Evolutionary conservation across 2,888 invertebrate species (phyloP), one percentile per base, ranked within the genome.

Genomic region (Mesochorus sp.): DNA sequence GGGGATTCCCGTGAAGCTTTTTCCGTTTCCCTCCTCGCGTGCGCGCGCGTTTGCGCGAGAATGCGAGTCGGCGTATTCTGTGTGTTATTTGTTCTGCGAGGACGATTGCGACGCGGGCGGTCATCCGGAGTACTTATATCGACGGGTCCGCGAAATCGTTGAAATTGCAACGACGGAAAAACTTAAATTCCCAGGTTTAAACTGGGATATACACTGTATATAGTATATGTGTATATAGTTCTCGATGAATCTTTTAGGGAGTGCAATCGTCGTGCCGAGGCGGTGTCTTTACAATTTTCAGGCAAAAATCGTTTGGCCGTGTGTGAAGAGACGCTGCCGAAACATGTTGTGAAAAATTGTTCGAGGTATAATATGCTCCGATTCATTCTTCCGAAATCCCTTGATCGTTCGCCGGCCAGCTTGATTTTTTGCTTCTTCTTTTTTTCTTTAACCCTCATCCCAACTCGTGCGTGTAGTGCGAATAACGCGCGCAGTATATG

Each of bases 121-220:
- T 49, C 74, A 71, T 26, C 39, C 31, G 26, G 12, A 24, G 28
- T 44, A 44, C 70, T 75, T 70, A 51, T n/a, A 79, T 79, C 78
- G 78, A 61, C 75, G 70, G 39, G 24, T 14, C 42, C 67, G 47
- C 72, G 62, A 70, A 79, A 79, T 79, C 78, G 78, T 79, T 79
- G 78, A 79, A 75, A 79, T 79, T 37, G 68, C 78, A 49, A 79
- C 37, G 70, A 70, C 51, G 75, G 76, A 70, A 79, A 79, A 79
- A 79, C 73, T 61, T 26, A 59, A 53, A 68, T 67, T 76, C 71
- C 55, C 55, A 34, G 14, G 42, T 74, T 74, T 39, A 62, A 62
- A 47, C 62, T 24, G 14, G 57, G 26, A 59, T 42, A 57, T 34
- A 55, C 61, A n/a, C n/a, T n/a, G n/a, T n/a, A n/a, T n/a, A n/a